Percentiles rank a stretch among this genome's conserved stretches.
phyloP scores from a whole-genome alignment of 2,888 invertebrate species.

The Apodemia zela region DNA sequence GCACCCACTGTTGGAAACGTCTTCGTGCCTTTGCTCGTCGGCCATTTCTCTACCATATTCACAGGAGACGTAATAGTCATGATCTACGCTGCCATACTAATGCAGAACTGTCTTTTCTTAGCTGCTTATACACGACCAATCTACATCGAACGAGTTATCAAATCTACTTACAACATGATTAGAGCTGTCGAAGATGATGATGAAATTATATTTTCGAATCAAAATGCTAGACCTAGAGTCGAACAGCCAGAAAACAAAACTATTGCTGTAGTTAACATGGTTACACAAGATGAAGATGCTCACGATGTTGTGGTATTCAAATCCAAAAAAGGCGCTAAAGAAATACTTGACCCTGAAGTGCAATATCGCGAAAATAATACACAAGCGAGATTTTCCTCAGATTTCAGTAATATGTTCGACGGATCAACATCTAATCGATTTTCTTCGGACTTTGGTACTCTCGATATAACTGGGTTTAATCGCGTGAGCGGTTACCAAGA shows the following conservation, averaged over 20 bases:
- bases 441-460: slow-evolving; percentile 57
- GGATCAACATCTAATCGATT: slow-evolving; percentile 44
- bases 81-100: slow-evolving; percentile 79
- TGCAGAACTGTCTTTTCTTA: slow-evolving; percentile 78
- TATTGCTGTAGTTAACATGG: slow-evolving; percentile 33
- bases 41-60: slow-evolving; percentile 65
- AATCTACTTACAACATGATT: slow-evolving; percentile 67
- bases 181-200: slow-evolving; percentile 75
- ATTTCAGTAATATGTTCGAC: slow-evolving; percentile 51
- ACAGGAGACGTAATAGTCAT: slow-evolving; percentile 68
- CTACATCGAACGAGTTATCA: slow-evolving; percentile 72
- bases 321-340: slow-evolving; percentile 57
- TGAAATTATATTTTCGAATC: slow-evolving; percentile 79
- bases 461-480: slow-evolving; percentile 50
- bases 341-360: slow-evolving; percentile 60
- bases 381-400: slow-evolving; percentile 54
- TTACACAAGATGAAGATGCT: slow-evolving; percentile 54
- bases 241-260: slow-evolving; percentile 27
- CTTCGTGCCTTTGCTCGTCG: slow-evolving; percentile 71
- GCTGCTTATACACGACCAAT: slow-evolving; percentile 77
- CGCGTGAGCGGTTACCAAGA: slow-evolving; percentile 61
- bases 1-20: slow-evolving; percentile 77
- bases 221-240: slow-evolving; percentile 36
- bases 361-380: slow-evolving; percentile 49
- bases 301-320: slow-evolving; percentile 67